Conservation (phyloP, 2,113 vertebrate species). For the Oxygymnocypris stewartii region DNA sequence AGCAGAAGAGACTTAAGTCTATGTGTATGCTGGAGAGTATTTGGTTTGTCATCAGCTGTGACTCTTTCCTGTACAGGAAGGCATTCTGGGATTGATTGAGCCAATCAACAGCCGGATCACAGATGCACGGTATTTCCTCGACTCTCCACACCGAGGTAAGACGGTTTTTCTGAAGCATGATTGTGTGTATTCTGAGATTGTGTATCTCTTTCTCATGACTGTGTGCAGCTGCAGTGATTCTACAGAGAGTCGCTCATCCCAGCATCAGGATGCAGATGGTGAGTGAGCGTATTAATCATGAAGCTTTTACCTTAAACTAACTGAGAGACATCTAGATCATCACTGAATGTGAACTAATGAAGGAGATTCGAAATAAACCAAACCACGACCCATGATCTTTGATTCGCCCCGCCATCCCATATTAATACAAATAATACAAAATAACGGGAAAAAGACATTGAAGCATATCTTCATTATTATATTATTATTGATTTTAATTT, state of each 20-base stretch:
- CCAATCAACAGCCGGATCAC: constrained; percentile 92
- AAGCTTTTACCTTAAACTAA: not conserved
- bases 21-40: not conserved
- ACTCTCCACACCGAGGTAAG: constrained; percentile 89
- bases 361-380: no score
- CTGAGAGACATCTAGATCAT: no score
- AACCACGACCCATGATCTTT: no score
- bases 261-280: constrained; percentile 94
- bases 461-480: no score
- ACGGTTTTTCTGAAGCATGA: not conserved
- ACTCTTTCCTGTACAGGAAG: constrained; percentile 73
- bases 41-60: not conserved
- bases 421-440: no score
- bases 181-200: not conserved
- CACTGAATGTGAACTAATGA: no score
- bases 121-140: constrained; percentile 91
- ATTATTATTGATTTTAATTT: no score
- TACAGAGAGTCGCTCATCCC: constrained; percentile 84
- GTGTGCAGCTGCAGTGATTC: constrained; percentile 81
- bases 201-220: not conserved
- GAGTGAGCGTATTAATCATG: no score
- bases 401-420: no score
- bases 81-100: constrained; percentile 87
- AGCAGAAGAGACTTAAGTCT: no score
- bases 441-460: no score